Base-by-base conservation (phyloP, 2,113 vertebrate species). In the Glaucomys volans region DNA sequence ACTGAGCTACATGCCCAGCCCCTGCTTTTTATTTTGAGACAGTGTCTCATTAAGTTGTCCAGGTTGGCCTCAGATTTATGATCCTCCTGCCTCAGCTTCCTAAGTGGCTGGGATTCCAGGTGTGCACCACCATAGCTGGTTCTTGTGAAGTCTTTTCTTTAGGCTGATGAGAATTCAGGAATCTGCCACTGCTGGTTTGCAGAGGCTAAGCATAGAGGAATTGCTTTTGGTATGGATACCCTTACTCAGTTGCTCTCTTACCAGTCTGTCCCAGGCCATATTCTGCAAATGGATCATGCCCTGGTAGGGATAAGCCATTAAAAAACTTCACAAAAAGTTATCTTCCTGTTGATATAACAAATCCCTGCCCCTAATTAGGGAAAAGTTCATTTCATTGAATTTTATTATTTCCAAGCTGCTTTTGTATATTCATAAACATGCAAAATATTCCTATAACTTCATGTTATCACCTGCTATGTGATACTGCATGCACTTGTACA, bases 361-460 rank as follows among this genome's bases (percentile, higher is more conserved):
- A 88, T 52, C 1, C 8, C 32, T 75, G 44, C 26, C 52, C 24
- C 59, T 30, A 72, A 18, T 87, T 13, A 57, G 20, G 35, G 81
- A 72, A 87, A 90, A 52, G 64, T 77, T 94, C 52, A 91, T 1
- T 22, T 88, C 24, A 22, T 8, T 72, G 12, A 26, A 57, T 84
- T 79, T 83, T n/a, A 3, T 40, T 69, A n/a, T 72, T 93, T 94
- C 47, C 17, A 77, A 37, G 13, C 12, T 91, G 3, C 13, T 92
- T 87, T 92, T 95, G n/a, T 62, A 88, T 85, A 64, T 42, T 92
- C 72, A 89, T 0, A 66, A 81, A 76, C 17, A 83, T 89, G 30
- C 14, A 94, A 14, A 87, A 87, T 64, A 32, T 54, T 82, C 5
- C 37, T 30, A 35, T 74, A 44, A 67, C 72, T 69, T 95, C n/a